phyloP scores from a whole-genome alignment of 2,797 vertebrate genomes.

The Neosalanx taihuensis region DNA sequence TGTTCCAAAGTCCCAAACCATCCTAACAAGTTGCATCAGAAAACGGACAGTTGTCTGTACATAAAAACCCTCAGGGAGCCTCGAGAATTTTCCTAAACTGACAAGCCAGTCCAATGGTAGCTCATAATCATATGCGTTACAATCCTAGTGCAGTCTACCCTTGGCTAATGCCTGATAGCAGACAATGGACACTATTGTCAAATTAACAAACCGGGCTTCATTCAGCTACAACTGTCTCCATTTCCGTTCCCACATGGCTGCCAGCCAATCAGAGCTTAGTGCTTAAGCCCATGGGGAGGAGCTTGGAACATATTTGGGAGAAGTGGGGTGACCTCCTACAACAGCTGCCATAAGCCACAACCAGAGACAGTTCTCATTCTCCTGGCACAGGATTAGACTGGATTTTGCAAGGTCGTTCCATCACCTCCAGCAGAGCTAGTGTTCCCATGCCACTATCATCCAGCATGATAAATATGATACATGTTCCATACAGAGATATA shows the following conservation, averaged over 20 bases:
- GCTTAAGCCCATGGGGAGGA: slow-evolving; percentile 31
- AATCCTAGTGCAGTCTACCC: slow-evolving; percentile 61
- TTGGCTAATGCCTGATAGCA: slow-evolving; percentile 55
- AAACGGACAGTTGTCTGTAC: slow-evolving; percentile 15
- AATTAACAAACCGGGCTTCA: slow-evolving; percentile 61
- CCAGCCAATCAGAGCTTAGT: slow-evolving; percentile 53
- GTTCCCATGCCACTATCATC: slow-evolving; percentile 64
- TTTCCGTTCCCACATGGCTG: slow-evolving; percentile 45
- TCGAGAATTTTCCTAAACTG: slow-evolving; percentile 43
- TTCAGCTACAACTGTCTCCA: slow-evolving; percentile 60
- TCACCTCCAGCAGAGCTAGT: slow-evolving; percentile 42
- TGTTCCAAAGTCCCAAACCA: slow-evolving; percentile 7
- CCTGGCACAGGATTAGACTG: slow-evolving; percentile 53
- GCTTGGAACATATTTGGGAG: slow-evolving; percentile 51
- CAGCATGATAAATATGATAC: slow-evolving; percentile 24
- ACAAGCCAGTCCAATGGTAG: slow-evolving; percentile 51
- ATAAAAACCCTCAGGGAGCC: slow-evolving; percentile 1
- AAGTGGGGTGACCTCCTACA: slow-evolving; percentile 61
- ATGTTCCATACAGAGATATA: neutral
- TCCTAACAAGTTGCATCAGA: slow-evolving; percentile 4
- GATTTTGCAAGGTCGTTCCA: slow-evolving; percentile 51
- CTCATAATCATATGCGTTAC: slow-evolving; percentile 65
- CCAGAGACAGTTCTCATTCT: slow-evolving; percentile 57
- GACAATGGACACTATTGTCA: slow-evolving; percentile 73
- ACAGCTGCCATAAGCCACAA: slow-evolving; percentile 69